Evolutionary conservation across 2,888 invertebrate genomes (phyloP).

Genomic region (Ormyrus rosae): DNA sequence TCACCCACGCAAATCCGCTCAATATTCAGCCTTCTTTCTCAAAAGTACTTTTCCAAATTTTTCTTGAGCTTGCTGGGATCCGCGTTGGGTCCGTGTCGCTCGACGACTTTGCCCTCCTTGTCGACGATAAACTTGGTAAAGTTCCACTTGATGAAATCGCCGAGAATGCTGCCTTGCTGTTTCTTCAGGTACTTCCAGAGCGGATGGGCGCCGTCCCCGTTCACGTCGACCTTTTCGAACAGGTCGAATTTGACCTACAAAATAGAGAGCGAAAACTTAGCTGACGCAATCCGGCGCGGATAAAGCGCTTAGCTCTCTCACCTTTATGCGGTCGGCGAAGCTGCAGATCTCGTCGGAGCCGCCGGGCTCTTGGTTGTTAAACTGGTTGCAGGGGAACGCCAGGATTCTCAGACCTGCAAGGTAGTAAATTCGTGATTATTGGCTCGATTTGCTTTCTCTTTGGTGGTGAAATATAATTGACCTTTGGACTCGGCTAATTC

Average conservation of each 20-base stretch:
- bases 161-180: slow-evolving; percentile 78
- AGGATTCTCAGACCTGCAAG: slow-evolving; percentile 84
- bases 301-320: neutral
- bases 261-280: neutral
- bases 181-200: slow-evolving; percentile 80
- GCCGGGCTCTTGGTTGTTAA: slow-evolving; percentile 85
- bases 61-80: no score
- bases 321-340: slow-evolving; percentile 77
- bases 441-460: neutral
- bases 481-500: slow-evolving; percentile 84
- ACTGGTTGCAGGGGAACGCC: slow-evolving; percentile 93
- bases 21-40: slow-evolving; percentile 66
- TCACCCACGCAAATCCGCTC: no score
- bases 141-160: slow-evolving; percentile 89
- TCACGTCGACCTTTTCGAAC: slow-evolving; percentile 85
- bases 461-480: slow-evolving; percentile 49
- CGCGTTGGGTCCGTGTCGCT: no score
- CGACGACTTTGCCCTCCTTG: slow-evolving; percentile 78
- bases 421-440: neutral
- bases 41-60: no score
- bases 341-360: slow-evolving; percentile 80
- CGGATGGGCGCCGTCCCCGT: slow-evolving; percentile 82
- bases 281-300: neutral
- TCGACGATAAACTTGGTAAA: slow-evolving; percentile 89
- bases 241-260: slow-evolving; percentile 81